Evolutionary conservation across 2,888 invertebrate species (phyloP).

Genomic region (Caenorhabditis afra): DNA sequence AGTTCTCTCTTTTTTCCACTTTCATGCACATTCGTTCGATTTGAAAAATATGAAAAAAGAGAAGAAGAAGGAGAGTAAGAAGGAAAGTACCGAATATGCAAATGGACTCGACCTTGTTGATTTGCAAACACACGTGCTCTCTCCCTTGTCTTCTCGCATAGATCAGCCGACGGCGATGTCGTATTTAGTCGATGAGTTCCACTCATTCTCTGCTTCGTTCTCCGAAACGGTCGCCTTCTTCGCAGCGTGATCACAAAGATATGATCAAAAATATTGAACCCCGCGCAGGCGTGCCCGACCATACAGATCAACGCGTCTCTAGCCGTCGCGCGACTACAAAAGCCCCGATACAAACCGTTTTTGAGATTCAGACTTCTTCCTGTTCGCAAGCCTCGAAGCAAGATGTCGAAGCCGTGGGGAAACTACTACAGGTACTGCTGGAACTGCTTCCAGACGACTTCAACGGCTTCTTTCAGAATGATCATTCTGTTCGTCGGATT

Average conservation of each 20-base stretch:
- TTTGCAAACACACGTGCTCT: constrained; percentile 25
- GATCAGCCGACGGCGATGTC: constrained; percentile 30
- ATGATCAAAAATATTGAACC: constrained; percentile 40
- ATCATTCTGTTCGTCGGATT: constrained; percentile 61
- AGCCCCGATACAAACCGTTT: not conserved
- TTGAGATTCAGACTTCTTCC: constrained; percentile 5
- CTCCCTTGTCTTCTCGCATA: constrained; percentile 5
- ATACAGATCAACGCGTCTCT: constrained; percentile 35
- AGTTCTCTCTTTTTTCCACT: not conserved
- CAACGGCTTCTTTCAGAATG: constrained; percentile 40
- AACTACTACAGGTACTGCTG: constrained; percentile 41
- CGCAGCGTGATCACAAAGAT: constrained; percentile 11
- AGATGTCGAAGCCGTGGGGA: constrained; percentile 40
- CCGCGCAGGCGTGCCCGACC: constrained; percentile 33
- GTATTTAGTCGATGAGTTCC: constrained; percentile 56
- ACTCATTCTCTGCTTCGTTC: constrained; percentile 52
- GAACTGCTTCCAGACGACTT: too few species aligned
- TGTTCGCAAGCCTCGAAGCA: constrained; percentile 3
- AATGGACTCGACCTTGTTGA: constrained; percentile 7
- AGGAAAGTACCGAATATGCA: constrained; percentile 21
- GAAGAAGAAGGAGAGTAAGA: constrained; percentile 10
- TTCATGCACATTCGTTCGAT: not conserved
- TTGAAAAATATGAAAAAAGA: constrained; percentile 2
- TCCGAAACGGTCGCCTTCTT: constrained; percentile 22
- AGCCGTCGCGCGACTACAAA: constrained; percentile 18